Conservation (phyloP, 2,888 invertebrate genomes). For the Pseudeuparius sepicola region DNA sequence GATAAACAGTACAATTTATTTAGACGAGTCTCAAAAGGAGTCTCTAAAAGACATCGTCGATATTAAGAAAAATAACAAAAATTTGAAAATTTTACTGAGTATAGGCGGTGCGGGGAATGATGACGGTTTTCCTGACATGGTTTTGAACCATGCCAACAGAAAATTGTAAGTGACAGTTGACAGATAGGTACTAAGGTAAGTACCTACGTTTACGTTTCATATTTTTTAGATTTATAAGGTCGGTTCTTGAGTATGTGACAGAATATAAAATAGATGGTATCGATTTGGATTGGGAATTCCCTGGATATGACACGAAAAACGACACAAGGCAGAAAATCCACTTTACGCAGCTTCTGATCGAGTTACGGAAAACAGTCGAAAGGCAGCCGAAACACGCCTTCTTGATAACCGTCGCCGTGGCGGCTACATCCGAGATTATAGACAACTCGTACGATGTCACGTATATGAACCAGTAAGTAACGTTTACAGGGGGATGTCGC, state of each 20-base stretch:
- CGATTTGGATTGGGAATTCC: constrained; percentile 85
- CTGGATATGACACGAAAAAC: constrained; percentile 41
- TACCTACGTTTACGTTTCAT: constrained; percentile 1
- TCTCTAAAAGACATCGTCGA: constrained; percentile 28
- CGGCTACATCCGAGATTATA: constrained; percentile 66
- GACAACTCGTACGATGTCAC: constrained; percentile 68
- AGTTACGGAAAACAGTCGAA: constrained; percentile 49
- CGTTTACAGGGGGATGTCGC: constrained; percentile 1
- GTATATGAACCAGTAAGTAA: constrained; percentile 59
- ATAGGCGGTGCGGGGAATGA: constrained; percentile 54
- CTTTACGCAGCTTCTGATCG: constrained; percentile 63
- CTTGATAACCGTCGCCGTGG: constrained; percentile 67
- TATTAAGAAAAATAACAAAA: constrained; percentile 50
- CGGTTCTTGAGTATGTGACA: constrained; percentile 43
- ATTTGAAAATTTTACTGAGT: constrained; percentile 68
- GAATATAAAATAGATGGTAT: constrained; percentile 55
- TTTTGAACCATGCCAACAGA: constrained; percentile 56
- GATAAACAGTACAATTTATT: constrained; percentile 47
- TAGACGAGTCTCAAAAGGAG: constrained; percentile 39
- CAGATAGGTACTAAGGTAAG: too few relatives aligned
- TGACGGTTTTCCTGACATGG: constrained; percentile 62
- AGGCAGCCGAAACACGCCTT: constrained; percentile 44
- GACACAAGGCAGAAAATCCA: constrained; percentile 54
- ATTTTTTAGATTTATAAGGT: constrained; percentile 42
- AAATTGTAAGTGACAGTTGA: constrained; percentile 39